These are phyloP conservation scores for Rhadina sibilatrix DNA, from an alignment of 2,113 vertebrate species.

Conservation along the genomic window DNA sequence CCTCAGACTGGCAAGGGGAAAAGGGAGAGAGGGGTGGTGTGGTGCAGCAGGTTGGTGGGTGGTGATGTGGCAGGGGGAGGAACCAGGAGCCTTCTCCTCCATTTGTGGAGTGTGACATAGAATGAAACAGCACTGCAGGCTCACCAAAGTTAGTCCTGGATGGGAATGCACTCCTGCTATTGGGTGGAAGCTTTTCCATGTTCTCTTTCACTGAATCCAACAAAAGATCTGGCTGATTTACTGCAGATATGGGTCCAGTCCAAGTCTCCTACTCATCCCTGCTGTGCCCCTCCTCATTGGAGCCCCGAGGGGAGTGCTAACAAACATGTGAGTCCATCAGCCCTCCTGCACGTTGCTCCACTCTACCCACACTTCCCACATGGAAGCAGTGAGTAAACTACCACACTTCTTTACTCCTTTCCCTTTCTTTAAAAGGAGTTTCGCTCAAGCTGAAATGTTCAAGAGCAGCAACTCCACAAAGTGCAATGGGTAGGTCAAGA, in stretches of 20 bases:
- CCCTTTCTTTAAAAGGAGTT: not conserved
- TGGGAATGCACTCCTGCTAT: not conserved
- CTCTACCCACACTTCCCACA: not conserved
- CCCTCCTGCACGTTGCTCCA: not conserved
- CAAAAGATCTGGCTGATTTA: not conserved
- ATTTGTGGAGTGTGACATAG: not conserved
- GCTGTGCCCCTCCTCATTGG: not conserved
- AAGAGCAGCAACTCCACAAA: not conserved
- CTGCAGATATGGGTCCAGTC: not conserved
- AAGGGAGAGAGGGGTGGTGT: not conserved
- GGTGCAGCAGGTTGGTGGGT: conserved; percentile 9
- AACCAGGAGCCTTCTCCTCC: not conserved
- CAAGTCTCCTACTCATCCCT: not conserved
- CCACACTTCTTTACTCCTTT: not conserved
- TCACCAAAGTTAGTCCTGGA: not conserved
- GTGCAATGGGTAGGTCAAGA: not conserved
- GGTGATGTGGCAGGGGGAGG: not conserved
- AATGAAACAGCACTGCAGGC: not conserved
- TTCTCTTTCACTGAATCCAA: not conserved
- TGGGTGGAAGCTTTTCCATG: not conserved
- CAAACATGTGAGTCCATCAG: accelerated
- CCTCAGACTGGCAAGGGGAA: not conserved
- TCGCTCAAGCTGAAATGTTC: not conserved
- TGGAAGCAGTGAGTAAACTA: not conserved
- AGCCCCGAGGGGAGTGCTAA: not conserved